A percentile compares a stretch with the other conserved stretches of the same genome.
Evolutionary conservation across 92 coral and sea anemone genomes (phyloP).

Genomic region (Porites cylindrica): DNA sequence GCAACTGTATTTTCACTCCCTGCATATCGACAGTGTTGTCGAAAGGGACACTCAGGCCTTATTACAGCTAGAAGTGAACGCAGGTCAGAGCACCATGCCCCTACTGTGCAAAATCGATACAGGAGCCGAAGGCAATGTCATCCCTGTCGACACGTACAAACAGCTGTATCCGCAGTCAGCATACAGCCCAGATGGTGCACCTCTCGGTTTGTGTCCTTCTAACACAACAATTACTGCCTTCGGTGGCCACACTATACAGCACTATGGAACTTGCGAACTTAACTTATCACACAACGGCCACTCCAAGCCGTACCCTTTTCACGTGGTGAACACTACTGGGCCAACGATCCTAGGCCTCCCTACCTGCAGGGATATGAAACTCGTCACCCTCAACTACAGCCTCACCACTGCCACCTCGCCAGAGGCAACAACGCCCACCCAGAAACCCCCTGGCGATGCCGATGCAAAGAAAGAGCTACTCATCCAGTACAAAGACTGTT

Average conservation of each 20-base stretch:
- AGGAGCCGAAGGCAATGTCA: conserved; percentile 83
- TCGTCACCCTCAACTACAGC: conserved; percentile 39
- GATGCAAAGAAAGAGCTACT: conserved; percentile 24
- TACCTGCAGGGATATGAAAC: conserved; percentile 52
- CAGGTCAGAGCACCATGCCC: conserved; percentile 41
- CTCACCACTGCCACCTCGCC: neutral
- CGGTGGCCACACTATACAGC: conserved; percentile 63
- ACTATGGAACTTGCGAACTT: conserved; percentile 32
- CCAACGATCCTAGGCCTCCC: conserved; percentile 56
- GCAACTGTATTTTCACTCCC: conserved; percentile 73
- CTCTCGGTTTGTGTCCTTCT: conserved; percentile 64
- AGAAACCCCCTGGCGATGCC: conserved; percentile 18
- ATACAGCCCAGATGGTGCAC: conserved; percentile 56
- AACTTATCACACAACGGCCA: conserved; percentile 32
- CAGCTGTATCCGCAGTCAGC: conserved; percentile 52
- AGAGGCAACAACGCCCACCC: conserved; percentile 1
- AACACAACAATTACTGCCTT: conserved; percentile 69
- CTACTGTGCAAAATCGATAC: conserved; percentile 78
- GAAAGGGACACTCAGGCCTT: conserved; percentile 65
- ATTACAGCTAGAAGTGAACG: conserved; percentile 57
- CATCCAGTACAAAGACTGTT: conserved; percentile 39
- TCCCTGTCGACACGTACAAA: conserved; percentile 67
- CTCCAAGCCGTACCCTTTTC: conserved; percentile 34
- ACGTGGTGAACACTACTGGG: conserved; percentile 46
- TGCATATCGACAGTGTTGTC: conserved; percentile 44